phyloP scores from a whole-genome alignment of 2,797 vertebrate species.

The Anguilla megastoma region DNA sequence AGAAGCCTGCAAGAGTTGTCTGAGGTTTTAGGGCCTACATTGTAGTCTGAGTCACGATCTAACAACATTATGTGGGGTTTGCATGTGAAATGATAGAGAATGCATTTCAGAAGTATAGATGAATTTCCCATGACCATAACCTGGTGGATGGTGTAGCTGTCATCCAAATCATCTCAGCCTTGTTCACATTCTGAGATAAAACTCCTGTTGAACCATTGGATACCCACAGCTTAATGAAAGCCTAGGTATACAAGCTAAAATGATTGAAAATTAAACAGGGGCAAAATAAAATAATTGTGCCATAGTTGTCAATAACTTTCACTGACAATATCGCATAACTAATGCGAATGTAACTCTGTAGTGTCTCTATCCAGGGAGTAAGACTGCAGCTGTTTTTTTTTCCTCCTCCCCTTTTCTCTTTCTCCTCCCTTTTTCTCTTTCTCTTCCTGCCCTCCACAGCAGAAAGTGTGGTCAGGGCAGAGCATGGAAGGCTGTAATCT shows the following conservation, averaged over 20 bases:
- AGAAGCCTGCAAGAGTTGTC: too few species aligned
- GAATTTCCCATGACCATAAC: too few species aligned
- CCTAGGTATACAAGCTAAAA: neutral
- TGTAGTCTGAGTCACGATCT: too few species aligned
- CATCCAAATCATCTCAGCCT: neutral
- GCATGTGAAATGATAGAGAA: too few species aligned
- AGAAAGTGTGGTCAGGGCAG: conserved; percentile 20
- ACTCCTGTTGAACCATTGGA: neutral
- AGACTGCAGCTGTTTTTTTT: neutral
- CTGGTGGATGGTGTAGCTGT: neutral
- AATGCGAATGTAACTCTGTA: neutral
- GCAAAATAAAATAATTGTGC: neutral
- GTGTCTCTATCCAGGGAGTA: neutral
- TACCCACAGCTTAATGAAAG: neutral
- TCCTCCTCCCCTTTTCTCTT: neutral
- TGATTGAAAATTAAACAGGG: neutral
- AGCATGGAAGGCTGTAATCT: conserved; percentile 24
- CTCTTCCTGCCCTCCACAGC: neutral
- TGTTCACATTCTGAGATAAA: neutral
- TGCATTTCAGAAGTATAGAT: too few species aligned
- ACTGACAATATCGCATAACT: neutral
- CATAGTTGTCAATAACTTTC: neutral
- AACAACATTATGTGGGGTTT: too few species aligned
- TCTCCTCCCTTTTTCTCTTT: neutral
- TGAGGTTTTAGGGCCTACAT: too few species aligned